Base-by-base conservation (phyloP, 2,888 invertebrate species). In the Pandemis corylana region DNA sequence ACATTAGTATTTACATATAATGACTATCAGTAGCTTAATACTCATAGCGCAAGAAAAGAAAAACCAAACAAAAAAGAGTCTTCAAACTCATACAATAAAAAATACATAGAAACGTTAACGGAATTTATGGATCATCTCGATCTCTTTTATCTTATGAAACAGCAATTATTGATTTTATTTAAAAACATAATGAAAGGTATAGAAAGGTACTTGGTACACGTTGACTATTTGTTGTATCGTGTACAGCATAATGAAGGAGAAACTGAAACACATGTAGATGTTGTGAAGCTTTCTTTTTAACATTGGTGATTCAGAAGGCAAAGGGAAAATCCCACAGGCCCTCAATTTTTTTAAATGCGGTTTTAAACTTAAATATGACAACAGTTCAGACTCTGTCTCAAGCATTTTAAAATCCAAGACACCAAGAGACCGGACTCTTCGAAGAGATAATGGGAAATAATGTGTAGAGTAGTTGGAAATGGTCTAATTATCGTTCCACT, bases 181-280 rank as follows among this genome's bases (percentile, higher is more conserved):
- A 36, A 36, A 2, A 36, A 36, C 28, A 36, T 4, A 36, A 36
- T 36, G 4, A 49, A 13, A 13, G 13, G 12, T 10, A 49, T 12
- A 13, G 49, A 44, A 9, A 46, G 2, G 5, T 84, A 90, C 90
- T 82, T 88, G 79, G 77, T 85, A 84, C 73, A 89, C 80, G 76
- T 87, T 84, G 3, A 89, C 72, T 5, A 84, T 82, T 77, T 89
- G 87, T 75, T 89, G 89, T 15, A 80, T 41, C 3, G 83, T 85
- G 72, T 85, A 90, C 5, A 89, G 20, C 13, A 83, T 67, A 61
- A 85, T 78, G 13, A 86, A 78, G 59, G 73, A 74, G n/a, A 88
- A 79, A 59, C 83, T 78, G 12, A 83, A 64, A 12, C 76, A 62
- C 83, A 85, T 88, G 70, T 85, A 90, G 13, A 81, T 72, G 3